Conservation (phyloP, 2,113 vertebrate species). For the Gorsachius goisagi region DNA sequence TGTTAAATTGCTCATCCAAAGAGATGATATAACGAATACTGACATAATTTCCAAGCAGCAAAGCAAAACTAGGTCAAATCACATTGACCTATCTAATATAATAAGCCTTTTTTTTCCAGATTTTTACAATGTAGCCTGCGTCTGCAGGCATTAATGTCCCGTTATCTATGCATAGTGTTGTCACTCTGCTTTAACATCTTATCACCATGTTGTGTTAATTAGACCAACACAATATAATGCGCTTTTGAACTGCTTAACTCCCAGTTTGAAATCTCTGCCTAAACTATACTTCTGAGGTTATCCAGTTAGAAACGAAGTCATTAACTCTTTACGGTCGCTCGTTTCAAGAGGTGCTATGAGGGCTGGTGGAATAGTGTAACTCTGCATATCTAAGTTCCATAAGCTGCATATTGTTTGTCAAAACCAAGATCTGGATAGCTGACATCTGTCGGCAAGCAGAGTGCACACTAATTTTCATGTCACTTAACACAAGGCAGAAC, state of each 20-base stretch:
- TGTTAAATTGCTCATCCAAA: conserved; percentile 73
- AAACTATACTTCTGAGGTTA: background rate
- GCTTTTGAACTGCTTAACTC: conserved; percentile 55
- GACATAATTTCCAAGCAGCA: conserved; percentile 78
- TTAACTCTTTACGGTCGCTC: background rate
- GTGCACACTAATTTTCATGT: fast-evolving
- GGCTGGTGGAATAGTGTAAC: background rate
- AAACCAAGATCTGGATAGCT: background rate
- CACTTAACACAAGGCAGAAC: background rate
- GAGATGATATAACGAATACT: conserved; percentile 80
- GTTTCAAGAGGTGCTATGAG: background rate
- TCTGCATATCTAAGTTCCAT: background rate
- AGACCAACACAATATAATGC: conserved; percentile 74
- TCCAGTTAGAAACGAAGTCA: background rate
- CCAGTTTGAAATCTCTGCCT: background rate
- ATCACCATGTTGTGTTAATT: conserved; percentile 74
- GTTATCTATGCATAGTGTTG: conserved; percentile 70
- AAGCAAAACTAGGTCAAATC: conserved; percentile 82
- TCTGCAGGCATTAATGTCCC: conserved; percentile 74
- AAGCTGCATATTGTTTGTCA: background rate
- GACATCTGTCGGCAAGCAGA: background rate
- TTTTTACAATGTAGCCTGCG: conserved; percentile 73
- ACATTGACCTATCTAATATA: conserved; percentile 75
- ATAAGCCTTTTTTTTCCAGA: conserved; percentile 68
- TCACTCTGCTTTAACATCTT: conserved; percentile 69